phyloP scores from a whole-genome alignment of 2,888 invertebrate genomes.

The Andrena bicolor region DNA sequence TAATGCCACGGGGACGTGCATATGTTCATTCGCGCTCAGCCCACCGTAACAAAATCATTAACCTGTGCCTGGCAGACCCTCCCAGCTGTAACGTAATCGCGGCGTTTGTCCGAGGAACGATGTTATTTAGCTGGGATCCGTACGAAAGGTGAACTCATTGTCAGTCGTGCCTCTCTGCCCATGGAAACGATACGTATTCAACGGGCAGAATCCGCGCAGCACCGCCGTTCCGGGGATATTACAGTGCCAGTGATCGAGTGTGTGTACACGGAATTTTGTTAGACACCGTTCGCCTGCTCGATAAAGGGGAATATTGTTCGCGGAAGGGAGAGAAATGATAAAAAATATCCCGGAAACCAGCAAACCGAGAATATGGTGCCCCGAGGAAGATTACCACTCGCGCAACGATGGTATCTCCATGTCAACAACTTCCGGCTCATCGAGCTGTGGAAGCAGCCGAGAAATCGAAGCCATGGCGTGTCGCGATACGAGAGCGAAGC shows the following conservation, averaged over 20 bases:
- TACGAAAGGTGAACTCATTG: conserved; percentile 45
- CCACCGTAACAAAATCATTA: conserved; percentile 77
- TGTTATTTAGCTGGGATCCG: conserved; percentile 47
- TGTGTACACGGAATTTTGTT: no score
- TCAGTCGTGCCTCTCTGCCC: conserved; percentile 24
- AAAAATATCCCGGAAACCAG: conserved; percentile 40
- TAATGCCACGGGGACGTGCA: conserved; percentile 44
- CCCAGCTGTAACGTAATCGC: conserved; percentile 64
- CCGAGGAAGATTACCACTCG: conserved; percentile 59
- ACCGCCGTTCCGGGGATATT: conserved; percentile 17
- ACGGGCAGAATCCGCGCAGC: not conserved
- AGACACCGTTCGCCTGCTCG: not conserved
- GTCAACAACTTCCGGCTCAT: conserved; percentile 66
- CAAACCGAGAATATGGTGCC: conserved; percentile 72
- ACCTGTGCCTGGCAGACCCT: conserved; percentile 51
- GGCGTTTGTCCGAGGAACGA: conserved; percentile 46
- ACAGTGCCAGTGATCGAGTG: conserved; percentile 16
- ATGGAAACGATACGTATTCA: conserved; percentile 15
- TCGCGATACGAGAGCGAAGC: conserved; percentile 55
- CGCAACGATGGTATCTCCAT: conserved; percentile 72
- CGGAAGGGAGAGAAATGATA: conserved; percentile 41
- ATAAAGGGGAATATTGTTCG: not conserved
- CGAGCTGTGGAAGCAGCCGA: conserved; percentile 13
- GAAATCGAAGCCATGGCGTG: conserved; percentile 54
- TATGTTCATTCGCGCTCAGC: conserved; percentile 71